Evolutionary conservation across 2,113 vertebrate genomes (phyloP).

Genomic region (Gnathonemus longibarbis): DNA sequence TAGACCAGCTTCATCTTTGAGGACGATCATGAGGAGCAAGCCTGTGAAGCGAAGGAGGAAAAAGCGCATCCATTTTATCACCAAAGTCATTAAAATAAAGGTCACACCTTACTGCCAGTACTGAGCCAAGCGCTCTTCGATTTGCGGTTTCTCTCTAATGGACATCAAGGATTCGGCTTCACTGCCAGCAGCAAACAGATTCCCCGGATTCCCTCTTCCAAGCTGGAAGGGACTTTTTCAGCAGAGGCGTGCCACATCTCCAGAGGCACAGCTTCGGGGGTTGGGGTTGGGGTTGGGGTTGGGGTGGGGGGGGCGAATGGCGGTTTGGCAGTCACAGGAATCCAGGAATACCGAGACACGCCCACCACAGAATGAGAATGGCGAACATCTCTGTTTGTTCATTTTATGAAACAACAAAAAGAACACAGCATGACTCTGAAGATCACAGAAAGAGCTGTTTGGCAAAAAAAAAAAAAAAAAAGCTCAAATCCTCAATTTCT

Average conservation of each 20-base stretch:
- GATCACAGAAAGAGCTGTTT: background rate
- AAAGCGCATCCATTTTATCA: background rate
- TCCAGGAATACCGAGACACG: background rate
- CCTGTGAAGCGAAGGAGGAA: background rate
- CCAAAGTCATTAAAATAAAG: slow-evolving; percentile 1
- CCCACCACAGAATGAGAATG: background rate
- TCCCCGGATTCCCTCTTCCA: background rate
- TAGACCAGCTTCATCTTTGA: background rate
- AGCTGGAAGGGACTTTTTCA: background rate
- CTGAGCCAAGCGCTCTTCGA: background rate
- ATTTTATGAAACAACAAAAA: background rate
- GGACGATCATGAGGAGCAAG: background rate
- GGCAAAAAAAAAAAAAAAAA: background rate
- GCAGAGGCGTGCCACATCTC: background rate
- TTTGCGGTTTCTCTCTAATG: background rate
- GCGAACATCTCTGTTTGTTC: background rate
- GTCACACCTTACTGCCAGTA: background rate
- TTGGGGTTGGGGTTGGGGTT: background rate
- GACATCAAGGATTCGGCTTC: background rate
- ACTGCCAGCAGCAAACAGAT: background rate
- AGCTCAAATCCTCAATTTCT: background rate
- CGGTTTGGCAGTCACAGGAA: background rate
- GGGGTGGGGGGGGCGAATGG: background rate
- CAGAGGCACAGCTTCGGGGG: background rate
- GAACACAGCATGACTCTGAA: background rate